A percentile compares a stretch with the other conserved stretches of the same genome.
phyloP scores from a whole-genome alignment of 2,888 invertebrate species.

The Xanthorhoe spadicearia region DNA sequence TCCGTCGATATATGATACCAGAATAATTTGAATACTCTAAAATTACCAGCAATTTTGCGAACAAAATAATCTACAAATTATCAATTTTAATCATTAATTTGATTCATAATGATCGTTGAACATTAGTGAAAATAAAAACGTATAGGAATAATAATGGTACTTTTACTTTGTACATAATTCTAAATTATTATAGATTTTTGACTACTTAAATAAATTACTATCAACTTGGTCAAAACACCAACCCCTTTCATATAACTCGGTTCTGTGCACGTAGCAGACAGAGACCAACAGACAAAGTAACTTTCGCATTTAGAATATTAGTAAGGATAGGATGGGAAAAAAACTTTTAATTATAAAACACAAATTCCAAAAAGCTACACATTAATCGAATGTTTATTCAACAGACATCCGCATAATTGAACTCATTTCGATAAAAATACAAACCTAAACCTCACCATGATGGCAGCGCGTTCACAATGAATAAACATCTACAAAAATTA shows the following conservation, averaged over 20 bases:
- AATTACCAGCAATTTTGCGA: conserved; percentile 1
- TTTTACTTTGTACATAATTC: too few species aligned
- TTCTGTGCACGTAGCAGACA: too few species aligned
- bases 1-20: conserved; percentile 12
- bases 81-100: background rate
- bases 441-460: conserved; percentile 44
- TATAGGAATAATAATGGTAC: too few species aligned
- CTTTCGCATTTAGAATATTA: too few species aligned
- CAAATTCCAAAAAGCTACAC: conserved; percentile 12
- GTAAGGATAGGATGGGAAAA: too few species aligned
- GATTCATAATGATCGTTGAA: background rate
- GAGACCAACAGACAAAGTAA: too few species aligned
- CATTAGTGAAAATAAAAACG: background rate
- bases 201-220: too few species aligned
- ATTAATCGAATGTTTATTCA: conserved; percentile 25
- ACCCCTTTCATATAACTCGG: too few species aligned
- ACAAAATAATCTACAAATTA: background rate
- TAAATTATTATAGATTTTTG: too few species aligned
- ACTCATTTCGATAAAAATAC: conserved; percentile 35
- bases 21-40: conserved; percentile 1
- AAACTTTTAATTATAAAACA: conserved; percentile 11
- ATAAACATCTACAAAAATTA: conserved; percentile 40
- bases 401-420: conserved; percentile 18
- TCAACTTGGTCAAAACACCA: too few species aligned
- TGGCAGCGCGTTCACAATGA: conserved; percentile 31